Evolutionary conservation across 2,113 vertebrate genomes (phyloP).

Genomic region (Romanogobio albipinnatus): DNA sequence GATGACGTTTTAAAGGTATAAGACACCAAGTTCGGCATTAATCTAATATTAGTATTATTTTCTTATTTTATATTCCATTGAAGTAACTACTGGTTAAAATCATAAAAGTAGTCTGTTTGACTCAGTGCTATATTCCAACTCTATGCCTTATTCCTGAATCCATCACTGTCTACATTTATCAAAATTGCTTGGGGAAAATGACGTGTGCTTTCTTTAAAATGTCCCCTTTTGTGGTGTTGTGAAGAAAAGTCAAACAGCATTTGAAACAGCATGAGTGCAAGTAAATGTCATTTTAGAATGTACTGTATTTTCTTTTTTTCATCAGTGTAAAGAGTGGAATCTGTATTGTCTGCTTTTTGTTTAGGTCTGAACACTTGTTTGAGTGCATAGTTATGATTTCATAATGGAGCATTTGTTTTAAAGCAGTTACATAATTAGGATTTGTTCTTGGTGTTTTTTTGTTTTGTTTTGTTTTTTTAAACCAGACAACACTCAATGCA

Average conservation of each 20-base stretch:
- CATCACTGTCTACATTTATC: too few relatives aligned
- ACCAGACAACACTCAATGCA: not conserved
- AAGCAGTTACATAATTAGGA: conserved; percentile 11
- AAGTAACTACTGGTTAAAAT: not conserved
- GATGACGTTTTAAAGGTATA: not conserved
- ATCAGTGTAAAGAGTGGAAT: not conserved
- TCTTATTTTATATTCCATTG: not conserved
- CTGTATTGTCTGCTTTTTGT: not conserved
- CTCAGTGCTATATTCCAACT: too few relatives aligned
- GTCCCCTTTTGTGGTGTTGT: not conserved
- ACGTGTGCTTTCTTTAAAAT: not conserved
- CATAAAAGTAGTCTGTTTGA: not conserved
- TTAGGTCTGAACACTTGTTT: not conserved
- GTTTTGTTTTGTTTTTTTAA: not conserved
- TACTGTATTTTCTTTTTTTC: not conserved
- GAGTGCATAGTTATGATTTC: not conserved
- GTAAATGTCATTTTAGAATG: not conserved
- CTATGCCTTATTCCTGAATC: too few relatives aligned
- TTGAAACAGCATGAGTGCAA: not conserved
- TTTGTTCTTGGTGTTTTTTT: not conserved
- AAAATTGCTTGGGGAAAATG: not conserved
- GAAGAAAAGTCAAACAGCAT: not conserved
- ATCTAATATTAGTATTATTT: too few relatives aligned
- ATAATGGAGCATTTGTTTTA: not conserved
- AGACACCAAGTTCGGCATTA: not conserved